phyloP scores from a whole-genome alignment of 2,797 vertebrate species.

The Eutrigla gurnardus region DNA sequence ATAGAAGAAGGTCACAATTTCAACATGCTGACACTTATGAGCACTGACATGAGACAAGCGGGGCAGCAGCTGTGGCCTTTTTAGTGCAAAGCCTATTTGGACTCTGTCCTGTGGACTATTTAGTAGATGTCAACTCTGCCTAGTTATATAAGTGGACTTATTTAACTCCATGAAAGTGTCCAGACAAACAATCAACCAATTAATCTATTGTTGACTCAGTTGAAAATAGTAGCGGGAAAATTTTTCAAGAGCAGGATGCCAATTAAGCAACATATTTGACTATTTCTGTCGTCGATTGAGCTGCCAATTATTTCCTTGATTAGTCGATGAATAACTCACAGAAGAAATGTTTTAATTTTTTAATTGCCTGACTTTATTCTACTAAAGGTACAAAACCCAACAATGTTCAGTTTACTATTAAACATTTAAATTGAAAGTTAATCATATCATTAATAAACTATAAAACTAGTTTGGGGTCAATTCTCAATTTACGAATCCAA shows the following conservation, averaged over 20 bases:
- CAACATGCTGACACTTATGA: constrained; percentile 26
- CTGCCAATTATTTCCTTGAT: background rate
- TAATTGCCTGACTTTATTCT: background rate
- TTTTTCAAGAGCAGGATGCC: constrained; percentile 30
- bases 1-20: constrained; percentile 24
- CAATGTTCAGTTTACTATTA: background rate
- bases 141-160: constrained; percentile 10
- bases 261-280: constrained; percentile 25
- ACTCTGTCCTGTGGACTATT: constrained; percentile 13
- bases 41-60: constrained; percentile 25
- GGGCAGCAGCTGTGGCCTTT: constrained; percentile 15
- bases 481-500: background rate
- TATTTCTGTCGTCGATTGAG: background rate
- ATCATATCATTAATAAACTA: background rate
- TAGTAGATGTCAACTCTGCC: background rate
- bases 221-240: constrained; percentile 8
- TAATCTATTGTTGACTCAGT: constrained; percentile 29
- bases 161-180: constrained; percentile 16
- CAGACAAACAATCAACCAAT: constrained; percentile 33
- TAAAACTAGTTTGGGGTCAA: background rate
- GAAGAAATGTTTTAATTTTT: background rate
- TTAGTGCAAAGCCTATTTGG: background rate
- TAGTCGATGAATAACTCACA: background rate
- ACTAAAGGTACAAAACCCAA: background rate
- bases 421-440: background rate